phyloP scores from a whole-genome alignment of 2,797 vertebrate genomes.

The Sylvilagus floridanus region DNA sequence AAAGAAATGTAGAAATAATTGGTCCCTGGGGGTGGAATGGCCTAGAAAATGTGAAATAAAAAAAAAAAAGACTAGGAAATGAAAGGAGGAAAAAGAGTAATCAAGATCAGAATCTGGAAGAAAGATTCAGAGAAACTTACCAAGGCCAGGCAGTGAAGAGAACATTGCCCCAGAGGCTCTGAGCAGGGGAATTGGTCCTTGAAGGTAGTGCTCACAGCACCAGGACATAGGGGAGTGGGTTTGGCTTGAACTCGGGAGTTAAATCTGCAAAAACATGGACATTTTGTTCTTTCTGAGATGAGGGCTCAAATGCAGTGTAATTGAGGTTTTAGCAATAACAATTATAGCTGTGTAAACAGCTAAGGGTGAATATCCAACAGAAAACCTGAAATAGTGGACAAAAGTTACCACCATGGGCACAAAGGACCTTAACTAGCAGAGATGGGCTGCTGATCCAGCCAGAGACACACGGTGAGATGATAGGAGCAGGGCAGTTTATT shows the following conservation, averaged over 20 bases:
- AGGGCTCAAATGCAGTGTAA: neutral
- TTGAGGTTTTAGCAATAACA: neutral
- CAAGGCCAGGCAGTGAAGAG: neutral
- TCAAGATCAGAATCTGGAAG: neutral
- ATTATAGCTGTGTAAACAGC: neutral
- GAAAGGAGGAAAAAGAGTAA: slow-evolving; percentile 25
- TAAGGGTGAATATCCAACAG: neutral
- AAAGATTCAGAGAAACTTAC: slow-evolving; percentile 21
- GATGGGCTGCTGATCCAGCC: neutral
- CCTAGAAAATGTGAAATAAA: neutral
- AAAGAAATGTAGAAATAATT: slow-evolving; percentile 62
- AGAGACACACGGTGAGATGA: neutral
- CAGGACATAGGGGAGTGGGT: neutral
- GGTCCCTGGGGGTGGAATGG: neutral
- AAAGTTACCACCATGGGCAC: neutral
- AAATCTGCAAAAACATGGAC: slow-evolving; percentile 34
- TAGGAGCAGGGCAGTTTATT: neutral
- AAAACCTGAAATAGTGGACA: neutral
- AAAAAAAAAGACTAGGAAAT: neutral
- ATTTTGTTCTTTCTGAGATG: neutral
- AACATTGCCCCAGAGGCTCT: neutral
- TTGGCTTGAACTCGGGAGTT: neutral
- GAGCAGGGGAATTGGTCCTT: neutral
- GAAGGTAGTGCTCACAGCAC: neutral
- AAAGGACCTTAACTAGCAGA: neutral